These are phyloP conservation scores for Gephyroberyx darwinii DNA, from an alignment of 2,797 vertebrate species.

Conservation along the genomic window DNA sequence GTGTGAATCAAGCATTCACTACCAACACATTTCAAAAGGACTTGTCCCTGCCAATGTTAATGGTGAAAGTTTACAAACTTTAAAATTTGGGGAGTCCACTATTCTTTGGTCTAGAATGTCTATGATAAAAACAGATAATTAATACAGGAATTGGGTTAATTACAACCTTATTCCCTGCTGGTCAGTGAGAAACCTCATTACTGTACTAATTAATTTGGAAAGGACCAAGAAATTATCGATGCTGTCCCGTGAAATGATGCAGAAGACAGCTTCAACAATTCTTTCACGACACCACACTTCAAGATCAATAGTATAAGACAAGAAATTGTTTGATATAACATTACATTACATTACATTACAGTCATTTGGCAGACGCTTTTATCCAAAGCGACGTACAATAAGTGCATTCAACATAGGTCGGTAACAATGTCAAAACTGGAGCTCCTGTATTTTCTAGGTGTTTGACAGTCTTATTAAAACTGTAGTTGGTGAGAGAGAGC, in stretches of 20 bases:
- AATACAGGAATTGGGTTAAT: constrained; percentile 82
- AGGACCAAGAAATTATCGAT: constrained; percentile 72
- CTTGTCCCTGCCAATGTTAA: constrained; percentile 5
- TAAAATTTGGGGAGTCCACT: constrained; percentile 42
- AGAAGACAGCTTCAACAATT: constrained; percentile 32
- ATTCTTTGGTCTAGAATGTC: constrained; percentile 65
- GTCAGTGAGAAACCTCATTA: constrained; percentile 77
- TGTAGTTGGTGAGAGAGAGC: background rate
- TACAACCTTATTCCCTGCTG: constrained; percentile 79
- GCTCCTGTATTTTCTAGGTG: background rate
- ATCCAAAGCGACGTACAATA: no score
- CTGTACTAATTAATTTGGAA: constrained; percentile 79
- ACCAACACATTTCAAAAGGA: constrained; percentile 2
- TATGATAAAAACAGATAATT: constrained; percentile 75
- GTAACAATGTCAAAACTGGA: background rate
- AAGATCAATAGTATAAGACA: background rate
- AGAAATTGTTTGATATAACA: constrained; percentile 11
- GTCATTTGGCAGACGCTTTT: no score
- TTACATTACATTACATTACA: no score
- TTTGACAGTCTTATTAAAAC: constrained; percentile 1
- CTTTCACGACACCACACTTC: constrained; percentile 9
- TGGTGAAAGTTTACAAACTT: constrained; percentile 35
- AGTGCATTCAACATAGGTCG: no score
- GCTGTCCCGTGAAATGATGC: constrained; percentile 64
- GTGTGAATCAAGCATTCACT: no score